phyloP scores from a whole-genome alignment of 2,113 vertebrate species.

The Propithecus coquereli region DNA sequence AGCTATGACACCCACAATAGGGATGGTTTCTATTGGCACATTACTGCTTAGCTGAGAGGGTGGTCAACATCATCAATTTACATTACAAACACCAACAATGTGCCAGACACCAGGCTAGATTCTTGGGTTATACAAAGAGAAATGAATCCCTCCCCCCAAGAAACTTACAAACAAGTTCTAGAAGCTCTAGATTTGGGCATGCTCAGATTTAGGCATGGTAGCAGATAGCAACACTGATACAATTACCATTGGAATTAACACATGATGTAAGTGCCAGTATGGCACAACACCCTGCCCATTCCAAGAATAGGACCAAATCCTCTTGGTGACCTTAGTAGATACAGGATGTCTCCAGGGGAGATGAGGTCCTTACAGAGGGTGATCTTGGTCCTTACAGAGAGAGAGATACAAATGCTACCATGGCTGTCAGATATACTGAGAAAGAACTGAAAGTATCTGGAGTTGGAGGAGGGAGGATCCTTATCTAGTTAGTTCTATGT shows the following conservation, averaged over 20 bases:
- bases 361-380: neutral
- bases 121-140: neutral
- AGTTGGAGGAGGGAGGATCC: constrained; percentile 1
- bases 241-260: constrained; percentile 12
- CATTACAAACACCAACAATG: neutral
- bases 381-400: neutral
- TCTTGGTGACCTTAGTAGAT: constrained; percentile 19
- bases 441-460: constrained; percentile 19
- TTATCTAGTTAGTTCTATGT: neutral
- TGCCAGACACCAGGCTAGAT: neutral
- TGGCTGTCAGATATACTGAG: neutral
- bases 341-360: neutral
- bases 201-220: constrained; percentile 17
- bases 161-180: constrained; percentile 1
- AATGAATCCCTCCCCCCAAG: constrained; percentile 4
- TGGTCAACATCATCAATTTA: neutral
- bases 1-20: neutral
- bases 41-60: neutral
- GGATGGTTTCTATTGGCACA: neutral
- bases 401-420: neutral
- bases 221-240: neutral
- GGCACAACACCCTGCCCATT: neutral
- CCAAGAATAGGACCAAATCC: constrained; percentile 23
- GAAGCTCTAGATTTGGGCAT: neutral
- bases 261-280: neutral